These are phyloP conservation scores for Brachynemurus nebulosus DNA, from an alignment of 2,888 invertebrate genomes.

Conservation along the genomic window DNA sequence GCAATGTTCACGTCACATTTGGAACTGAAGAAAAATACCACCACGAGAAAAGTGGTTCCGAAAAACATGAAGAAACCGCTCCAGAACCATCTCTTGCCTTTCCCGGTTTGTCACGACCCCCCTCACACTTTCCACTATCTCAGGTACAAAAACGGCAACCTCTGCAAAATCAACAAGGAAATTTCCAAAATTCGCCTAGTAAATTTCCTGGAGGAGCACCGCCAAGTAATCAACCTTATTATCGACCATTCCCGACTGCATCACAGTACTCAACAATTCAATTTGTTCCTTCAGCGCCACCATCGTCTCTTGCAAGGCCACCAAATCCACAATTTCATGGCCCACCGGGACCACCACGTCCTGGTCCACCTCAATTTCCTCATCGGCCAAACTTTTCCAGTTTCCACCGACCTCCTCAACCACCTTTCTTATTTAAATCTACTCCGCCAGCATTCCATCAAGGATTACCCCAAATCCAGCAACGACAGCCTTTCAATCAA, in stretches of 20 bases:
- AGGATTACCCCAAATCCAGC: conserved; percentile 25
- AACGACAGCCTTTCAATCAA: conserved; percentile 11
- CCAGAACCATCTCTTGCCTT: conserved; percentile 46
- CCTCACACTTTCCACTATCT: conserved; percentile 15
- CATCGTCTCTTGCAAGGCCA: conserved; percentile 25
- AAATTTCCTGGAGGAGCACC: conserved; percentile 30
- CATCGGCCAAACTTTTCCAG: conserved; percentile 28
- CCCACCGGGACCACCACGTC: conserved; percentile 25
- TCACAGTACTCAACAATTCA: conserved; percentile 2
- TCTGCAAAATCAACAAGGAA: conserved; percentile 15
- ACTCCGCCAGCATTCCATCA: conserved; percentile 22
- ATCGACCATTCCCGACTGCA: background rate
- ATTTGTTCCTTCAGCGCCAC: background rate
- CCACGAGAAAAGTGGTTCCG: conserved; percentile 32
- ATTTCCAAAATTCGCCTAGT: conserved; percentile 22
- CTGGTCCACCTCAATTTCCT: conserved; percentile 25
- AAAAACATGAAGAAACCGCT: conserved; percentile 46
- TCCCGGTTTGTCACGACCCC: conserved; percentile 21
- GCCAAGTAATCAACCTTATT: conserved; percentile 30
- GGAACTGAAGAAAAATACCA: conserved; percentile 45
- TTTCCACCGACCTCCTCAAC: conserved; percentile 25
- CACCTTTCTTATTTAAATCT: conserved; percentile 22
- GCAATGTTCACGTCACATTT: conserved; percentile 71
- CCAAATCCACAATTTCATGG: conserved; percentile 29
- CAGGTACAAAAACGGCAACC: conserved; percentile 13